These are phyloP conservation scores for Malthinus flaveolus DNA, from an alignment of 2,888 invertebrate species.

Conservation along the genomic window DNA sequence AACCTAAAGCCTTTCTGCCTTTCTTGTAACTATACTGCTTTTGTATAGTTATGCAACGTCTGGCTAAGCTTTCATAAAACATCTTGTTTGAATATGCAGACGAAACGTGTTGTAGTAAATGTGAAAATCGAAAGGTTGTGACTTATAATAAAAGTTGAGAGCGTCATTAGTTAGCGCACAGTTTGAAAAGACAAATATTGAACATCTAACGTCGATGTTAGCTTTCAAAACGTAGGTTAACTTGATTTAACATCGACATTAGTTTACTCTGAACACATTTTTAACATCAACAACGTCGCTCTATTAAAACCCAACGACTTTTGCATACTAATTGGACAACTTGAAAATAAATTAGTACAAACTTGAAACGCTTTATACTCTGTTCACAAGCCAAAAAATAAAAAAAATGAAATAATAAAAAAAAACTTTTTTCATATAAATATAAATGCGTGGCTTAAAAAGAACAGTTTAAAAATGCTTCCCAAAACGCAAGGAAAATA, in stretches of 20 bases:
- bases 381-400: not conserved
- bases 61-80: too few relatives aligned
- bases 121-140: too few relatives aligned
- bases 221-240: constrained; percentile 2
- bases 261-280: not conserved
- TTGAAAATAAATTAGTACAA: not conserved
- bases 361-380: not conserved
- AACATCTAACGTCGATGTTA: constrained; percentile 1
- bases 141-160: not conserved
- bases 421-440: not conserved
- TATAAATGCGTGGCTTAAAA: not conserved
- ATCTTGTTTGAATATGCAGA: too few relatives aligned
- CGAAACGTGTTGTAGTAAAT: too few relatives aligned
- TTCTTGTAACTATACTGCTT: too few relatives aligned
- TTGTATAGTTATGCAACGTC: too few relatives aligned
- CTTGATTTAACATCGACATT: constrained; percentile 3
- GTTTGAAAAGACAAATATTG: constrained; percentile 6
- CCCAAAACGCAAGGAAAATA: constrained; percentile 33
- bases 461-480: constrained; percentile 25
- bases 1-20: too few relatives aligned
- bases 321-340: not conserved
- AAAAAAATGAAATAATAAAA: not conserved
- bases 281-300: constrained; percentile 1
- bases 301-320: constrained; percentile 3
- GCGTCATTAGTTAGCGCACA: not conserved